phyloP scores from a whole-genome alignment of 2,888 invertebrate species.

The Bugula neritina region DNA sequence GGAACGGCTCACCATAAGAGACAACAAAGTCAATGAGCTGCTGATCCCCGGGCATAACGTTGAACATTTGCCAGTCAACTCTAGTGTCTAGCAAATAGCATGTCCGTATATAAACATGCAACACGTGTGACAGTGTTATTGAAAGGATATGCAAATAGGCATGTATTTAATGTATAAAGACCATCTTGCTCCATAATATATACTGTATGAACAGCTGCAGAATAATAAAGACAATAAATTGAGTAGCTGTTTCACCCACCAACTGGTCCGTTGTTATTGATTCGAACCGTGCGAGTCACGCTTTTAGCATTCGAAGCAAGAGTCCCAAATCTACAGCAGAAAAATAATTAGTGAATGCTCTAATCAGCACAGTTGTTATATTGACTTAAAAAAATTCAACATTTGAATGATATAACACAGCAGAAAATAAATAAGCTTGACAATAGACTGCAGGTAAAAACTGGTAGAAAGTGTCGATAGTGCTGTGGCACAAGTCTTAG shows the following conservation, averaged over 20 bases:
- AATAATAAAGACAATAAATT: too few relatives aligned
- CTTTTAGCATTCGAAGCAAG: slow-evolving; percentile 44
- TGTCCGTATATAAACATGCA: too few relatives aligned
- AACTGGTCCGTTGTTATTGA: slow-evolving; percentile 48
- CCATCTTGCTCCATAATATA: too few relatives aligned
- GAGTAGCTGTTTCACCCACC: too few relatives aligned
- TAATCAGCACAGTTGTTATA: not conserved
- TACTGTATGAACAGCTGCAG: too few relatives aligned
- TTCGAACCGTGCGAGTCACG: slow-evolving; percentile 40
- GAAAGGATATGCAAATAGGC: too few relatives aligned
- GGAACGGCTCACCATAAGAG: slow-evolving; percentile 43
- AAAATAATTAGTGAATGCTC: too few relatives aligned
- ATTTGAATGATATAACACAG: not conserved
- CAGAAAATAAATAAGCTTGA: not conserved
- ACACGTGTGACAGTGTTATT: too few relatives aligned
- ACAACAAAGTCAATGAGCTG: slow-evolving; percentile 45
- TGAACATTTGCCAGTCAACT: slow-evolving; percentile 47
- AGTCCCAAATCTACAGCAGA: slow-evolving; percentile 45
- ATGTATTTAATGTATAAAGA: too few relatives aligned
- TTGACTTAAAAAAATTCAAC: not conserved
- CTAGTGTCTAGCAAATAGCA: slow-evolving; percentile 40
- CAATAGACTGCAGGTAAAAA: too few relatives aligned
- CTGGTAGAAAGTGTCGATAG: too few relatives aligned
- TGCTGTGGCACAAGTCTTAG: too few relatives aligned
- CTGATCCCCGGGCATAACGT: slow-evolving; percentile 34